Evolutionary conservation across 2,797 vertebrate species (phyloP).

Genomic region (Siniperca undulata): DNA sequence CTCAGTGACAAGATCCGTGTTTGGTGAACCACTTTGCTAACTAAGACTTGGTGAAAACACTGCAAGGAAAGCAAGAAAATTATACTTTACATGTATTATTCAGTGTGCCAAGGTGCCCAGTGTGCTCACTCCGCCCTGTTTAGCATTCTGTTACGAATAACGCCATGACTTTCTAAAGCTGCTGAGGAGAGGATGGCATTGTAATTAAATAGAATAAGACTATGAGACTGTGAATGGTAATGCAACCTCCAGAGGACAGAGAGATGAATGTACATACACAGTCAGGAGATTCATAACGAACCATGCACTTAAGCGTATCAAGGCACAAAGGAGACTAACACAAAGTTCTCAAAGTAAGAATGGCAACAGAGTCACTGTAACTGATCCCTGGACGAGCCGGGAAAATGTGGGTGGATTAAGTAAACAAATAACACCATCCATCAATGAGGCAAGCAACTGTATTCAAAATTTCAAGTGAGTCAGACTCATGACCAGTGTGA

Average conservation of each 20-base stretch:
- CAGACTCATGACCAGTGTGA: no score
- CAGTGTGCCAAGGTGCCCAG: conserved; percentile 49
- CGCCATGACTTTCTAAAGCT: conserved; percentile 38
- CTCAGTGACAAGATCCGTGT: conserved; percentile 9
- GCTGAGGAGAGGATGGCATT: conserved; percentile 41
- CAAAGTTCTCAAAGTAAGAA: neutral
- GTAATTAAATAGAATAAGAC: conserved; percentile 50
- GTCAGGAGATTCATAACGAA: neutral
- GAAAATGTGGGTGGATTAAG: neutral
- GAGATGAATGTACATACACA: neutral
- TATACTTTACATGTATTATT: conserved; percentile 64
- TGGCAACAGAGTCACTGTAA: neutral
- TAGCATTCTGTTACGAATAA: conserved; percentile 54
- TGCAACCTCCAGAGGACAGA: conserved; percentile 56
- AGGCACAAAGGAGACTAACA: conserved; percentile 1
- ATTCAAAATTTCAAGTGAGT: neutral
- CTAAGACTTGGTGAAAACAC: conserved; percentile 55
- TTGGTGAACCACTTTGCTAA: conserved; percentile 5
- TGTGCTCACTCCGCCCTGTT: conserved; percentile 27
- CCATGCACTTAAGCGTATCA: neutral
- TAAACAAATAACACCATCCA: conserved; percentile 5
- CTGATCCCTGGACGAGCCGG: no score
- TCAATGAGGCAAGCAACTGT: neutral
- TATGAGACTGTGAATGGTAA: conserved; percentile 26
- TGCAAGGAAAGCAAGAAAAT: conserved; percentile 49